A percentile compares a stretch with the other conserved stretches of the same genome.
phyloP scores from a whole-genome alignment of 2,113 vertebrate species.

The Elanoides forficatus region DNA sequence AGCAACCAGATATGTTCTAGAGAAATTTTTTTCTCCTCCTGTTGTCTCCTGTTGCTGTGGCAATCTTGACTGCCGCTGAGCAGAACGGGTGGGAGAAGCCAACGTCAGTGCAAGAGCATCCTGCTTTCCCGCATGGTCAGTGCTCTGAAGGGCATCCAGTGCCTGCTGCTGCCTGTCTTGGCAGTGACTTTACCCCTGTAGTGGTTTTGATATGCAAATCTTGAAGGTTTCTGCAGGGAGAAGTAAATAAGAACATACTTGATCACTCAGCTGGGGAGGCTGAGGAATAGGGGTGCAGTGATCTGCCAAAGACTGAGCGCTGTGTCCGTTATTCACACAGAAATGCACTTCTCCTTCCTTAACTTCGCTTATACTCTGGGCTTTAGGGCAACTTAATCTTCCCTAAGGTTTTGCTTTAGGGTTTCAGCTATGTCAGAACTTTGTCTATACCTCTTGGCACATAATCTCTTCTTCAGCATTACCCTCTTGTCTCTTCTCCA shows the following conservation, averaged over 20 bases:
- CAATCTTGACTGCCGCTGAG: neutral
- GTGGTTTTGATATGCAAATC: neutral
- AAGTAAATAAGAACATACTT: neutral
- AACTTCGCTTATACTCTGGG: neutral
- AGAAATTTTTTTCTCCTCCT: neutral
- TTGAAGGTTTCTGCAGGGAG: neutral
- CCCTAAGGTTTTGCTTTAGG: neutral
- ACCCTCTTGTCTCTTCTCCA: neutral
- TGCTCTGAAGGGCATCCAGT: neutral
- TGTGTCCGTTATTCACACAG: neutral
- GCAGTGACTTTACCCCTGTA: neutral
- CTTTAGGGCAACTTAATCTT: neutral
- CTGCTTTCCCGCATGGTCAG: neutral
- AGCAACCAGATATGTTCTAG: neutral
- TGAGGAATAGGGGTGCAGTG: neutral
- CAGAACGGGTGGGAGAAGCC: neutral
- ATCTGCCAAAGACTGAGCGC: neutral
- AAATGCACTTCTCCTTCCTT: neutral
- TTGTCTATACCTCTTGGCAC: fast-evolving
- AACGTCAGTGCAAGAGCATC: neutral
- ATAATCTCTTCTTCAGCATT: fast-evolving
- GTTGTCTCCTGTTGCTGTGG: neutral
- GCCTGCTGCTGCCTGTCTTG: neutral
- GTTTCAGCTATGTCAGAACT: neutral
- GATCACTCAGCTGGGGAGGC: neutral